phyloP scores from a whole-genome alignment of 2,113 vertebrate species.

The Aplodontia rufa region DNA sequence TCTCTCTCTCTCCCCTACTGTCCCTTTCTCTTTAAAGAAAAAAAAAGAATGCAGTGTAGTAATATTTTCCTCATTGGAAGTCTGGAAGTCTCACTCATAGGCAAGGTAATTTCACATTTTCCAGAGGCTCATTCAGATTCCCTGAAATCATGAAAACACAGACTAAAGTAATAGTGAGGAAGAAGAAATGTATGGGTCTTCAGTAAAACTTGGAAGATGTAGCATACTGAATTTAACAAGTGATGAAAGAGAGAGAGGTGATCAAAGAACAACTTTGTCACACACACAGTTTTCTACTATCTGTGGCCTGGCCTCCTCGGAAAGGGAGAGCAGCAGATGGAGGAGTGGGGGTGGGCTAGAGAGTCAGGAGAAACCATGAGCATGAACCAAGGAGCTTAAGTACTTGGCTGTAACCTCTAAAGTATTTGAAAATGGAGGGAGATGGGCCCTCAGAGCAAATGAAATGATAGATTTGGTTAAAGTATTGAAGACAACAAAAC shows the following conservation, averaged over 20 bases:
- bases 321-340: neutral
- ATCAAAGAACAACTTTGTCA: neutral
- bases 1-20: too few relatives aligned
- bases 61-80: slow-evolving; percentile 24
- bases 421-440: neutral
- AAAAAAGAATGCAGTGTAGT: neutral
- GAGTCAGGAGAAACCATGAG: neutral
- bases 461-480: neutral
- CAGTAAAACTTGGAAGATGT: neutral
- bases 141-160: slow-evolving; percentile 26
- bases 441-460: neutral
- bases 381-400: neutral
- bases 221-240: neutral
- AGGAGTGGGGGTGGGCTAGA: neutral
- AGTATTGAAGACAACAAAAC: neutral
- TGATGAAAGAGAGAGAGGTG: neutral
- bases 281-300: neutral
- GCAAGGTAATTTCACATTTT: slow-evolving; percentile 21
- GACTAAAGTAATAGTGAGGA: neutral
- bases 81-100: neutral
- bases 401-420: neutral
- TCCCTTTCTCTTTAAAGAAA: too few relatives aligned
- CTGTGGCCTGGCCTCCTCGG: neutral
- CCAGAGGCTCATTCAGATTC: slow-evolving; percentile 9
- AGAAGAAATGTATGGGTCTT: neutral